A percentile compares a stretch with the other conserved stretches of the same genome.
These are phyloP conservation scores for Montipora foliosa DNA, from an alignment of 64 coral and sea anemone genomes.

Conservation along the genomic window DNA sequence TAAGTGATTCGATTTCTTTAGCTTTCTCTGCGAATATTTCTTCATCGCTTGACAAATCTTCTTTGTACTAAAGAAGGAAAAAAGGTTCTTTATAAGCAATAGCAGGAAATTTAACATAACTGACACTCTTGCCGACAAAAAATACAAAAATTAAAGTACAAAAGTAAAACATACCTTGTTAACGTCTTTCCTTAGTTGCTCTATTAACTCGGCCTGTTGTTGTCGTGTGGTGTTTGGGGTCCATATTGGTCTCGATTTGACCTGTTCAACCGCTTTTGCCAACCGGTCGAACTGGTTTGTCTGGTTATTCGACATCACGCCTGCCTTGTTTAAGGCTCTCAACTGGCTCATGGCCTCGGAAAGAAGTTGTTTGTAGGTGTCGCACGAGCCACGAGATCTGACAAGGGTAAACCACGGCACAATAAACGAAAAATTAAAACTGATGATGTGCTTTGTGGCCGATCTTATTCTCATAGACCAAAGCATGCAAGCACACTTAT, in stretches of 20 bases:
- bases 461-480: too few relatives aligned
- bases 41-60: conserved; percentile 85
- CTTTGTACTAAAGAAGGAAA: conserved; percentile 76
- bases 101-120: too few relatives aligned
- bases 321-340: conserved; percentile 68
- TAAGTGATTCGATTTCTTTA: conserved; percentile 82
- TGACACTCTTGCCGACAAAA: too few relatives aligned
- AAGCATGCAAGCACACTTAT: too few relatives aligned
- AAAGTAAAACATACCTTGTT: conserved; percentile 36
- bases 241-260: conserved; percentile 61
- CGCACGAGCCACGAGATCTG: conserved; percentile 75
- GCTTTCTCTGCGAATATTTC: conserved; percentile 94
- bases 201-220: conserved; percentile 69
- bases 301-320: conserved; percentile 73
- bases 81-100: not conserved
- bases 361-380: conserved; percentile 63
- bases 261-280: conserved; percentile 73
- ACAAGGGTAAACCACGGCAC: not conserved
- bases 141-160: not conserved
- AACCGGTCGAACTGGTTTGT: conserved; percentile 77
- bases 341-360: conserved; percentile 67
- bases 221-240: conserved; percentile 46
- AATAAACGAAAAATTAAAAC: not conserved
- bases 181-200: conserved; percentile 72
- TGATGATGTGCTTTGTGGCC: too few relatives aligned